Evolutionary conservation across 2,888 invertebrate genomes (phyloP).

Genomic region (Polydrusus tereticollis): DNA sequence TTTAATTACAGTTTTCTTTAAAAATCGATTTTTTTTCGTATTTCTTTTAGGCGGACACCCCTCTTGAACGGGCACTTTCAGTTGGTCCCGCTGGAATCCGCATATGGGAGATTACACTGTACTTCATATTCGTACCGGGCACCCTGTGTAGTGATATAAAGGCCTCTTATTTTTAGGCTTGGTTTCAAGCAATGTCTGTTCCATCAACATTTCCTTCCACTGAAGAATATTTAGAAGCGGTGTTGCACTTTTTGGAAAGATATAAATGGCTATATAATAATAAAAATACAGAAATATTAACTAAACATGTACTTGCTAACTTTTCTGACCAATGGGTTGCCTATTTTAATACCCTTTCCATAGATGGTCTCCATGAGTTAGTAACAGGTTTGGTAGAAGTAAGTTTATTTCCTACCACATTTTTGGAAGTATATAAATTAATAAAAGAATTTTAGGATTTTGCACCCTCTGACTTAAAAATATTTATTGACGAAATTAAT

Average conservation of each 20-base stretch:
- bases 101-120: too few species aligned
- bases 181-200: conserved; percentile 61
- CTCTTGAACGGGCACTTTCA: too few species aligned
- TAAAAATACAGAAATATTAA: conserved; percentile 76
- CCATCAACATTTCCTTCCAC: conserved; percentile 56
- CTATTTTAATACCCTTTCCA: conserved; percentile 65
- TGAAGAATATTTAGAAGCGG: conserved; percentile 71
- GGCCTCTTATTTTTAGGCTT: conserved; percentile 23
- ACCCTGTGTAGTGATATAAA: too few species aligned
- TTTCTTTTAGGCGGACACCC: too few species aligned
- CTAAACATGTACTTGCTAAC: conserved; percentile 69
- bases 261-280: conserved; percentile 75
- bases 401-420: neutral
- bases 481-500: conserved; percentile 63
- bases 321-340: conserved; percentile 71
- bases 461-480: conserved; percentile 65
- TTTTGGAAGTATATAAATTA: neutral
- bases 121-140: too few species aligned
- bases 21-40: too few species aligned
- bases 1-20: too few species aligned
- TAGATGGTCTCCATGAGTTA: conserved; percentile 68
- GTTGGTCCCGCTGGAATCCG: too few species aligned
- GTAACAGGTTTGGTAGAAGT: conserved; percentile 57
- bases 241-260: conserved; percentile 71
- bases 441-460: conserved; percentile 59